These are phyloP conservation scores for Metalampra italica DNA, from an alignment of 2,888 invertebrate species.

Conservation along the genomic window DNA sequence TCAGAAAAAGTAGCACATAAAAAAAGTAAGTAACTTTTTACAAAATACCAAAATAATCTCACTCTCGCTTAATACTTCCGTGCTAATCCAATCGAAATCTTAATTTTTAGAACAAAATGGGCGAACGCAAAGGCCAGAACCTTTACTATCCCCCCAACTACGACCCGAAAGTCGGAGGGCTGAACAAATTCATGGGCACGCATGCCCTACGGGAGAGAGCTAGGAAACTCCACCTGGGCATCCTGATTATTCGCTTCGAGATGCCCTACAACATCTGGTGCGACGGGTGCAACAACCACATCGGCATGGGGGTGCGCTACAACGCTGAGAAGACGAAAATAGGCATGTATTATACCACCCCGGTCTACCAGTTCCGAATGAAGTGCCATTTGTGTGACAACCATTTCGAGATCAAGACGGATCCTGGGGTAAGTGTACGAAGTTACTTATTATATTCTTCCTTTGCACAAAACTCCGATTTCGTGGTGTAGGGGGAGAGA, in stretches of 20 bases:
- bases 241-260: constrained; percentile 97
- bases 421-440: constrained; percentile 88
- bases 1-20: too few relatives aligned
- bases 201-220: constrained; percentile 98
- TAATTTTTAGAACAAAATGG: constrained; percentile 80
- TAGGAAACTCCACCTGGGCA: constrained; percentile 95
- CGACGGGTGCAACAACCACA: constrained; percentile 97
- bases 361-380: constrained; percentile 98
- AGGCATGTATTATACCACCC: constrained; percentile 99
- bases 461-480: too few relatives aligned
- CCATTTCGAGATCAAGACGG: constrained; percentile 98
- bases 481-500: too few relatives aligned
- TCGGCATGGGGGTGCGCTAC: constrained; percentile 99
- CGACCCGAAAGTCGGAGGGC: constrained; percentile 95
- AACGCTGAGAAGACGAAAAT: constrained; percentile 95
- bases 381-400: constrained; percentile 99
- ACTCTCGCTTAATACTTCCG: too few relatives aligned
- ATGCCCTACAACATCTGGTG: constrained; percentile 99
- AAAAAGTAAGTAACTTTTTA: too few relatives aligned
- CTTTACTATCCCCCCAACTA: constrained; percentile 99
- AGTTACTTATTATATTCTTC: constrained; percentile 16
- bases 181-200: constrained; percentile 95
- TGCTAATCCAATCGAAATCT: neutral
- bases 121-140: constrained; percentile 98
- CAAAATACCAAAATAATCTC: too few relatives aligned